Base-by-base conservation (phyloP, 1,140 invertebrate genomes). In the Halotydeus destructor region DNA sequence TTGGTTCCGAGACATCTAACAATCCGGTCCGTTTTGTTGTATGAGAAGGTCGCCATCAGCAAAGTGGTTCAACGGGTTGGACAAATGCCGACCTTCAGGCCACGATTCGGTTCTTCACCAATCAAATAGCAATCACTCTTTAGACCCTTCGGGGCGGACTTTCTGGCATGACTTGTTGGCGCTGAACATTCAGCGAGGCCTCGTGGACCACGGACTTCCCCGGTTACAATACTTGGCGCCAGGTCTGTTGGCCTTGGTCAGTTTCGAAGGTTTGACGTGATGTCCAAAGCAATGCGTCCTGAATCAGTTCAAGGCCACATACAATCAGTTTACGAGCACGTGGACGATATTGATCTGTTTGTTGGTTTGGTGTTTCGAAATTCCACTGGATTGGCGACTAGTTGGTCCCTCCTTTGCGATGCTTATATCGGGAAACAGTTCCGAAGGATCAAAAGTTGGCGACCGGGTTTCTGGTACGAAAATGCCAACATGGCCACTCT, bases 381-480 rank as follows among this genome's bases (percentile, higher is more conserved):
- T 38, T n/a, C 50, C 49, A 5, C 27, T 52, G n/a, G 44, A 49
- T 16, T 62, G 62, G 8, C 55, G 61, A 2, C 12, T 62, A 11
- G 54, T 72, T 5, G 70, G 70, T 8, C 70, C 69, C 6, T 66
- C 66, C 11, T 62, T 70, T 49, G 52, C 61, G 31, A 70, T 67
- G 48, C 57, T 71, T n/a, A n/a, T 22, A 58, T 72, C 24, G 62
- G 59, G 9, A 61, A 68, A 46, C 69, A 72, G 56, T 69, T 70
- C 49, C 28, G 36, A 19, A 39, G 34, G n/a, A 3, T 44, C 2
- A 47, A 48, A n/a, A 43, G 11, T 22, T 3, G 89, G 84, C 56
- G 85, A 93, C 65, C 64, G 85, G 44, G n/a, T n/a, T 91, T 82
- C 61, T 91, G 84, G 82, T 93, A 88, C 56, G 86, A 94, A 63